Base-by-base conservation (phyloP, 2,113 vertebrate species). In the Carassius auratus region DNA sequence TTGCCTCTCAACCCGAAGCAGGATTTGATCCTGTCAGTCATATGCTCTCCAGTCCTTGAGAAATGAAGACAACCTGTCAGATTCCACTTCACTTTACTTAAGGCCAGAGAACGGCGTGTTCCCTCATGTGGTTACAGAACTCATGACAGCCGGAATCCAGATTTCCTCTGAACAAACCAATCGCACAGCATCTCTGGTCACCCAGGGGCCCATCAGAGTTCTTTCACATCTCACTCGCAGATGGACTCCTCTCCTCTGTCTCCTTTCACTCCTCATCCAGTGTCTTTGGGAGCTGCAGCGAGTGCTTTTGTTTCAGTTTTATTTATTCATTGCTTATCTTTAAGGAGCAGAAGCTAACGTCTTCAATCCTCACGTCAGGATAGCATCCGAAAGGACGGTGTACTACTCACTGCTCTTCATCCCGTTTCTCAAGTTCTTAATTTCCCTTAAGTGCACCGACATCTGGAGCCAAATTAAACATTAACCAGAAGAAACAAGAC, bases 371-470 rank as follows among this genome's bases (percentile, higher is more conserved):
- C 33, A 36, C 5, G 14, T 59, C 21, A 13, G 59, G 19, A 36
- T 3, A 0, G n/a, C 14, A 64, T 81, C 55, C 2, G 3, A 48
- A 23, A 77, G 1, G 0, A 12, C 2, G 19, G 33, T 12, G 3
- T n/a, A 23, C 7, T 7, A 8, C 77, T 50, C 42, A 5, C 26
- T 36, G 26, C 10, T 73, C 61, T 61, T 79, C 68, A 57, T 38
- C 81, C 38, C 55, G 0, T 30, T 14, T 59, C 8, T 45, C 50
- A 71, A 38, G 19, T 33, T 38, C 15, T 73, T 85, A 78, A 83
- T 88, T 88, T 87, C 78, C 86, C 83, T 50, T 84, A 85, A 87
- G 86, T 85, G 86, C 61, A 8, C 36, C 15, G 38, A 82, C 73
- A 85, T 76, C 78, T 81, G 78, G 64, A 73, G 84, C 50, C 50